Conservation (phyloP, 2,888 invertebrate species). For the Eurytoma adleriae region DNA sequence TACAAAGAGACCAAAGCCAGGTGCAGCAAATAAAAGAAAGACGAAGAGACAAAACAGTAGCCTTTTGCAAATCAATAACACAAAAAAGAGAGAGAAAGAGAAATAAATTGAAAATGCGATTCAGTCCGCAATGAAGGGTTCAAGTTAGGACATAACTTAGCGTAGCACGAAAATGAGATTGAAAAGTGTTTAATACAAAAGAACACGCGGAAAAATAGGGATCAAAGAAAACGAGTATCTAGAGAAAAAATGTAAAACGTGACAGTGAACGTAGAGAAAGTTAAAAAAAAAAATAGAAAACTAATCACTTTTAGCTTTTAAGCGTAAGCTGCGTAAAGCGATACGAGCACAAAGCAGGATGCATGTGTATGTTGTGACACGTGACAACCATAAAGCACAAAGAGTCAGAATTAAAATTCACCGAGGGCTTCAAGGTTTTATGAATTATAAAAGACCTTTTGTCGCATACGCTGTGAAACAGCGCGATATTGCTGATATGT, state of each 20-base stretch:
- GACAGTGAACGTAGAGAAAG: constrained; percentile 25
- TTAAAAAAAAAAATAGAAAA: constrained; percentile 19
- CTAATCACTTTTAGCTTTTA: constrained; percentile 47
- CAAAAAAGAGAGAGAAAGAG: constrained; percentile 17
- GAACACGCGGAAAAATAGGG: constrained; percentile 47
- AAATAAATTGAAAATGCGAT: background rate
- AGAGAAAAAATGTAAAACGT: constrained; percentile 14
- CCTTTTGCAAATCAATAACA: constrained; percentile 30
- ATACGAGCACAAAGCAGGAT: constrained; percentile 28
- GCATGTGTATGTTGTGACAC: background rate
- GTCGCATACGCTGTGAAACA: background rate
- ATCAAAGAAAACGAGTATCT: constrained; percentile 35
- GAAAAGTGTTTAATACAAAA: constrained; percentile 25
- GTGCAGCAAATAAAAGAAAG: constrained; percentile 21
- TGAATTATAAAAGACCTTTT: constrained; percentile 20
- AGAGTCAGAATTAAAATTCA: constrained; percentile 31
- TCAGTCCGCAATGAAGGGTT: background rate
- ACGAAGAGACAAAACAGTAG: constrained; percentile 23
- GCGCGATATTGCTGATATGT: no score
- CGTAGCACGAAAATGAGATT: constrained; percentile 4
- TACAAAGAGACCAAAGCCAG: constrained; percentile 46
- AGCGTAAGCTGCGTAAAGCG: constrained; percentile 23
- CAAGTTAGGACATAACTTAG: constrained; percentile 9
- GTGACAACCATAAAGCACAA: background rate
- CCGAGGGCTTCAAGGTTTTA: constrained; percentile 20